Conservation (phyloP, 1,140 invertebrate species). For the Battus philenor region DNA sequence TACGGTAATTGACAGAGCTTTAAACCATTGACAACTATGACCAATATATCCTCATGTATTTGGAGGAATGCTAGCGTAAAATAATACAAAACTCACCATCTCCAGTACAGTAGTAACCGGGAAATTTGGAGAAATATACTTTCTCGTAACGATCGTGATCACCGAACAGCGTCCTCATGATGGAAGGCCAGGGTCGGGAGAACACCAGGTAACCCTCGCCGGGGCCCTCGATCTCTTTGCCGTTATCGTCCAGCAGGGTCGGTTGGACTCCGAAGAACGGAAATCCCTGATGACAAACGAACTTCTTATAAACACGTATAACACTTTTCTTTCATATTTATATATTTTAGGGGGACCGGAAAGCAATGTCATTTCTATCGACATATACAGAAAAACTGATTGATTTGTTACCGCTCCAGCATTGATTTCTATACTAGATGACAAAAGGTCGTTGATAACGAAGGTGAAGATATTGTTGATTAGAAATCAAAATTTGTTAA, state of each 20-base stretch:
- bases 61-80: no score
- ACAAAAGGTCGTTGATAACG: no score
- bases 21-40: no score
- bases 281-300: conserved; percentile 82
- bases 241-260: conserved; percentile 90
- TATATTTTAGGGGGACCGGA: no score
- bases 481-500: no score
- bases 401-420: no score
- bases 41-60: no score
- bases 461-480: no score
- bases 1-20: no score
- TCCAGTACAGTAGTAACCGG: conserved; percentile 97
- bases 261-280: conserved; percentile 98
- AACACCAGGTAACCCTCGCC: conserved; percentile 97
- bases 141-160: conserved; percentile 95
- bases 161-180: conserved; percentile 95
- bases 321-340: not conserved
- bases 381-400: no score
- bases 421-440: no score
- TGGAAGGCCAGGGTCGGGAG: conserved; percentile 95
- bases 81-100: conserved; percentile 92
- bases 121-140: conserved; percentile 97
- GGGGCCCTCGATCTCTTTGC: conserved; percentile 89
- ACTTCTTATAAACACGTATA: not conserved
- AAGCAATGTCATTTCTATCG: no score